Evolutionary conservation across 2,113 vertebrate genomes (phyloP), one percentile per base, ranked within the genome.

Genomic region (Lepus timidus): DNA sequence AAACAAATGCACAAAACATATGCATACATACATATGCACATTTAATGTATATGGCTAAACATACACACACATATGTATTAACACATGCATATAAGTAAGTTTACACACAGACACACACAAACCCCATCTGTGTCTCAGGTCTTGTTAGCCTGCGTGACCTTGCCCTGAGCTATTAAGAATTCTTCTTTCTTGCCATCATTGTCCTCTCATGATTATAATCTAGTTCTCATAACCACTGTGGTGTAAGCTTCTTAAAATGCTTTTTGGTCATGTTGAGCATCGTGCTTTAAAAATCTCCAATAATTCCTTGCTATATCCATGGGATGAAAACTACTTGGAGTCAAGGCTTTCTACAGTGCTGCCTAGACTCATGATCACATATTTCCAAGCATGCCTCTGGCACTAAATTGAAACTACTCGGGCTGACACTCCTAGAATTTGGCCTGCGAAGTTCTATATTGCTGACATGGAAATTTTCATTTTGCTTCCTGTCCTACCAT

Each of bases 241-340:
- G 13, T 20, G 87, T 68, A 88, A 91, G 62, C 11, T 83, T 91
- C 84, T 70, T 92, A 82, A 90, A 33, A n/a, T 19, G 20, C 19
- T 84, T 83, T 73, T 33, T 87, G 62, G 27, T 76, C 55, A 85
- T 29, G 19, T n/a, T 81, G 29, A 92, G 13, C 29, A 17, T 58
- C 12, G 10, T 49, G 14, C n/a, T 89, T 44, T 31, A 80, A 78
- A 87, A 91, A 74, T 7, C 4, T 81, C 65, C 67, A 78, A 71
- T 5, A 70, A 19, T 17, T 78, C 39, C 67, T 62, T 73, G 20
- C 31, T 44, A 4, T 36, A 39, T 29, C 58, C 8, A 1, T 13
- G 20, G 6, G 51, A 36, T 4, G 3, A 81, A 76, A 92, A 80
- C 0, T 19, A 75, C 17, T 61, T 23, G 52, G 49, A 88, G 71